Conservation (phyloP, 1,140 invertebrate genomes). For the Drosophila ohnishii region DNA sequence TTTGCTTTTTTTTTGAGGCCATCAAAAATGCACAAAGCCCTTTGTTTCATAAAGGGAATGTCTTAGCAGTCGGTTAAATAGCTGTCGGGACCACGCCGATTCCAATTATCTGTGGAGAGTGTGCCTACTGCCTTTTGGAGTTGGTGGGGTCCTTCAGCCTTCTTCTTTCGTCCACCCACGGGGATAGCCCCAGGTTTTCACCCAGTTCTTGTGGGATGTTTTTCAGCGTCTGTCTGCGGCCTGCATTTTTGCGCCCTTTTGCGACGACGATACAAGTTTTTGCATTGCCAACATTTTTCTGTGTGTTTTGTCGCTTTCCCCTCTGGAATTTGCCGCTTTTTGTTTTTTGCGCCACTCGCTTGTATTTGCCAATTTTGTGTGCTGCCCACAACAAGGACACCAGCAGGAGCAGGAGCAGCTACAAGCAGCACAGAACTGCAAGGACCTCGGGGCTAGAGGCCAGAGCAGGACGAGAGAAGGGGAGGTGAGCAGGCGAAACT, state of each 20-base stretch:
- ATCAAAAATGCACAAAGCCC: background rate
- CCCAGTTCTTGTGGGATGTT: constrained; percentile 47
- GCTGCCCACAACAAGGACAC: constrained; percentile 47
- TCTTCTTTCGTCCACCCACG: no score
- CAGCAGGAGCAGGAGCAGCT: constrained; percentile 14
- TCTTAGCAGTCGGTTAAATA: constrained; percentile 24
- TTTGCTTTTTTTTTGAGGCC: background rate
- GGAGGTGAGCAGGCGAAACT: constrained; percentile 55
- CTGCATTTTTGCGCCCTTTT: constrained; percentile 64
- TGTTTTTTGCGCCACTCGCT: constrained; percentile 36
- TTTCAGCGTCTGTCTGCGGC: constrained; percentile 69
- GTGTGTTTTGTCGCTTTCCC: constrained; percentile 32
- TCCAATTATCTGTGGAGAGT: constrained; percentile 46
- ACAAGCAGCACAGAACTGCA: constrained; percentile 40
- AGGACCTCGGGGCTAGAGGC: constrained; percentile 33
- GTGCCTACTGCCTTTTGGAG: constrained; percentile 9
- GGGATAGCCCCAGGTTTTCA: constrained; percentile 8
- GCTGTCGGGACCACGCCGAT: constrained; percentile 35
- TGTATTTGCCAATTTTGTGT: constrained; percentile 54
- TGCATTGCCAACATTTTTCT: constrained; percentile 63
- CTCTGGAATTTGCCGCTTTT: constrained; percentile 41
- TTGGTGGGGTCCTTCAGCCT: background rate
- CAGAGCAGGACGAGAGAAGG: constrained; percentile 5
- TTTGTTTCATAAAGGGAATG: constrained; percentile 3
- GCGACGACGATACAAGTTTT: constrained; percentile 56